Base-by-base conservation (phyloP, 1,140 invertebrate genomes). In the Meteorus sp. region DNA sequence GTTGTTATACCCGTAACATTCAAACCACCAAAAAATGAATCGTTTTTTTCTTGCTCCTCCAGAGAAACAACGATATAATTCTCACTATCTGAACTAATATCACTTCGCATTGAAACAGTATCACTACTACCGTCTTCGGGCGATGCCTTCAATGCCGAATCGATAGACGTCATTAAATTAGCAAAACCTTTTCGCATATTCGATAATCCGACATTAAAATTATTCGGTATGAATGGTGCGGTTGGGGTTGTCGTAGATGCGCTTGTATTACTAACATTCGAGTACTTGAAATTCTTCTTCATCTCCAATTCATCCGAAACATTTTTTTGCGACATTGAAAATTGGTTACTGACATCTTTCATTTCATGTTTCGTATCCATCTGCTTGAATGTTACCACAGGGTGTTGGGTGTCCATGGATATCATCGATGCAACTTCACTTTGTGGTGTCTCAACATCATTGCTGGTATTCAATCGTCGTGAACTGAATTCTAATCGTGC, bases 61-160 rank as follows among this genome's bases (percentile, higher is more conserved):
- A 86, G 75, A 65, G 84, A 84, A 11, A 89, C 82, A 3, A 89
- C 82, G 6, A 90, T 83, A 69, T 86, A 91, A 65, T 89, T 87
- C 63, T 92, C 90, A 63, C 88, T 90, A 73, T 92, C 90, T 0
- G 89, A 91, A 66, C 88, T 91, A n/a, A 86, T 84, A 60, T 91
- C 89, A 59, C 88, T 90, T 56, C 87, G 82, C 60, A 87, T 83
- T 0, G 87, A 89, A 22, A 86, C 75, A 0, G 84, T 85, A 69
- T 89, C 89, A 63, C 87, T 86, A n/a, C 80, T 77, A 3, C 74
- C 77, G 69, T 91, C 89, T 68, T 91, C 88, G 0, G 86, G 84
- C 1, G 85, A 85, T 0, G 84, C 77, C 64, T 88, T 87, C 20
- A 92, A 73, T 3, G 89, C 89, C 13, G 88, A 89, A 76, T 93